Base-by-base conservation (phyloP, 37 sponge, comb jelly and placozoan species). In the Beroe ovata region DNA sequence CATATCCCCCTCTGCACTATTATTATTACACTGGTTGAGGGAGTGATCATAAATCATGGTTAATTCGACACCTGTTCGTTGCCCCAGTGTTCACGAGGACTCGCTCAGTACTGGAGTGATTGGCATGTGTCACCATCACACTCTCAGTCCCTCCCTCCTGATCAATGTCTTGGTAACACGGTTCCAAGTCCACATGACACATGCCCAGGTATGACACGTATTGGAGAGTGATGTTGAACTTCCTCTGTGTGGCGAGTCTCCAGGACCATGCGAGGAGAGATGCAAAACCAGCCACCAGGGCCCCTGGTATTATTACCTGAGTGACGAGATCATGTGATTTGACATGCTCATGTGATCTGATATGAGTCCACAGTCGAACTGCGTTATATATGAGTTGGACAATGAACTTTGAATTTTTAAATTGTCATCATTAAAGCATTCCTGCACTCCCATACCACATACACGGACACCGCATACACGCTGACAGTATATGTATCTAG, bases 201-300 rank as follows among this genome's bases (percentile, higher is more conserved):
- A 66, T 33, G 8, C 69, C 69, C 69, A 66, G 18, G 36, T 19
- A 66, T 8, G 69, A 66, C 35, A 66, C 16, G 30, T 66, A 66
- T 16, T 66, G 32, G 32, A 66, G 25, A 8, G 1, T 66, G 33
- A 66, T 33, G 33, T 25, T 14, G 69, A 66, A 66, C 69, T 32
- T 66, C 16, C 8, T 14, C 69, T 32, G 69, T 19, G 36, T 33
- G 16, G 69, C 35, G 32, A 32, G 69, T 62, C 26, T 62, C 63
- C 63, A 62, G 63, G 28, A 62, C 63, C 63, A 62, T 29, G 63
- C 8, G 4, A 62, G 26, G 28, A 62, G 63, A 8, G 63, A 23
- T 62, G 26, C n/a, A 18, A 30, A 32, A 18, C 25, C 36, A 1
- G 32, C 11, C 16, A 66, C 6, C 29, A 26, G 14, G 16, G 34